Conservation (phyloP, 2,113 vertebrate species). For the Xerus inauris region DNA sequence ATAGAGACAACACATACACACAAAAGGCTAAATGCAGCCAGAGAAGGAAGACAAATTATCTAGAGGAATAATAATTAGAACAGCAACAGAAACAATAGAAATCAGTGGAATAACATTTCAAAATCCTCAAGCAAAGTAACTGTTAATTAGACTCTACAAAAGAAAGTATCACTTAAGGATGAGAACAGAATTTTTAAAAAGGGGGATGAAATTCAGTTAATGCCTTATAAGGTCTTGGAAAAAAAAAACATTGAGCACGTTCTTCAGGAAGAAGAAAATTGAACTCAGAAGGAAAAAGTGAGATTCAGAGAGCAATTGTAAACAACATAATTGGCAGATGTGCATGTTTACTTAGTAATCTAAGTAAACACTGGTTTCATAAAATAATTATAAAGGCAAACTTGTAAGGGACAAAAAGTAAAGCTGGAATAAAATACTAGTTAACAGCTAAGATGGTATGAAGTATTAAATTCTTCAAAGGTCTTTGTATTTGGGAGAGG, state of each 20-base stretch:
- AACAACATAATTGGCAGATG: neutral
- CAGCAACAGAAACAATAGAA: neutral
- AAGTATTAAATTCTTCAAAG: neutral
- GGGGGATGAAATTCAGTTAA: neutral
- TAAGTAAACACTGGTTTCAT: neutral
- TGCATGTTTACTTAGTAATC: neutral
- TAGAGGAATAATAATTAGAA: neutral
- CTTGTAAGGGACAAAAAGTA: neutral
- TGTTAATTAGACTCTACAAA: neutral
- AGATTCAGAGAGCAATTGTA: neutral
- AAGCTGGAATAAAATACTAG: neutral
- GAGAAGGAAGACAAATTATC: neutral
- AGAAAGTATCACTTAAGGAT: neutral
- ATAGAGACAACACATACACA: neutral
- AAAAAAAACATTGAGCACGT: neutral
- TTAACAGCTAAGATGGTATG: neutral
- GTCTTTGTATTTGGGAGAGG: neutral
- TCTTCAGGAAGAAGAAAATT: slow-evolving; percentile 6
- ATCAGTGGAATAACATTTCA: neutral
- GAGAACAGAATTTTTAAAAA: neutral
- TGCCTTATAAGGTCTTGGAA: neutral
- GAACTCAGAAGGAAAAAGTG: neutral
- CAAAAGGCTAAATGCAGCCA: neutral
- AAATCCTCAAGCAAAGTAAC: neutral
- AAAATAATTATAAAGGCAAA: neutral